Evolutionary conservation across 2,888 invertebrate species (phyloP), one percentile per base, ranked within the genome.

Genomic region (Melipona beecheii): DNA sequence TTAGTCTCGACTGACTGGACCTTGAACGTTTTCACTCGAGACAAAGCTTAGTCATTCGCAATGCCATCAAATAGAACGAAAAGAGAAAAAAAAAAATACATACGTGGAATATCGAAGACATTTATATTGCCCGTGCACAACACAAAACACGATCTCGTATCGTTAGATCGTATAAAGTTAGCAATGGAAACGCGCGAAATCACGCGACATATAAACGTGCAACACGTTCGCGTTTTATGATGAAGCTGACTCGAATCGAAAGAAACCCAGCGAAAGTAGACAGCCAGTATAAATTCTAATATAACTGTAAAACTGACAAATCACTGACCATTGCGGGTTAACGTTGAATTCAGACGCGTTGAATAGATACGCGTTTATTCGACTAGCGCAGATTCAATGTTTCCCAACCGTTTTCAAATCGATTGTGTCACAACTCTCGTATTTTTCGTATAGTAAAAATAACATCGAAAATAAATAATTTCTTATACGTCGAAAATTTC

Each of bases 231-330:
- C 50, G 74, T 70, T 75, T 52, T 27, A 58, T 52, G 54, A 58
- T 43, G 74, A 72, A 52, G 71, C 80, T 31, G 72, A 36, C 56
- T n/a, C 62, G 24, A 31, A 27, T 56, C 43, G 49, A 69, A 75
- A 36, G 70, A 68, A 78, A 78, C 27, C 43, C 31, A 66, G 24
- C 50, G 17, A 43, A 68, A 36, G 21, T 43, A 64, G 69, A 58
- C 54, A 50, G 13, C 43, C 56, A 64, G 31, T 85, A 81, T 85
- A 84, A 84, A 85, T 85, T 77, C 76, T 77, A 80, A 85, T 75
- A 81, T 81, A 84, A 85, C 84, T 85, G 84, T 52, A 77, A 83
- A 77, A 84, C 62, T 43, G 60, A 50, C 83, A 83, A 84, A 84
- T 83, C 83, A 64, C 74, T 43, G 74, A 62, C 65, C 66, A 77